A percentile compares a stretch with the other conserved stretches of the same genome.
Conservation (phyloP, 2,113 vertebrate genomes). For the Climacteris rufus region DNA sequence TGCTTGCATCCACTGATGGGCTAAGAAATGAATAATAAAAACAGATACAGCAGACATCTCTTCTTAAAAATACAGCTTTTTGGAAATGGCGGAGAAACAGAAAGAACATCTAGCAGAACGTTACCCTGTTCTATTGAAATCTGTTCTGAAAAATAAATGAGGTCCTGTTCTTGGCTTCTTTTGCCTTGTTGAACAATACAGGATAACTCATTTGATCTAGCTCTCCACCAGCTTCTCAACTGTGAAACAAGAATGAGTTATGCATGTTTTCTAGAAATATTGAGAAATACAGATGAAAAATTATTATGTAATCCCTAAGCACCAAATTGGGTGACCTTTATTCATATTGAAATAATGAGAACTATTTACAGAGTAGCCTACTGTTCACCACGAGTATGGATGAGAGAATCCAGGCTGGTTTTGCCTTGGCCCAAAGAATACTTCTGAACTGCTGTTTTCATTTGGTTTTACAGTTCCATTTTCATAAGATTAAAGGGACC, state of each 20-base stretch:
- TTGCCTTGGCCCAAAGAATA: background rate
- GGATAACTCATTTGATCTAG: background rate
- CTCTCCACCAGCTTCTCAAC: background rate
- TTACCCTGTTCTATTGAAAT: background rate
- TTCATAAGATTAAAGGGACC: background rate
- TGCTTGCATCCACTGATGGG: background rate
- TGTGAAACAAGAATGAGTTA: background rate
- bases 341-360: slow-evolving; percentile 1
- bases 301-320: background rate
- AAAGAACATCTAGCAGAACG: background rate
- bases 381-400: background rate
- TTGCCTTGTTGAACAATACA: background rate
- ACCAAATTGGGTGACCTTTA: background rate
- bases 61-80: background rate
- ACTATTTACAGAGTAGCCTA: background rate
- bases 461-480: background rate
- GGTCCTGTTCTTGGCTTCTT: background rate
- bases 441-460: background rate
- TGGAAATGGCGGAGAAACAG: background rate
- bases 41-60: background rate
- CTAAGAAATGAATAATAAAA: background rate
- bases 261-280: background rate
- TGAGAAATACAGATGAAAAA: background rate
- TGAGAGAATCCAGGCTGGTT: slow-evolving; percentile 18
- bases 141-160: background rate